Percentiles rank a stretch among this genome's conserved stretches.
Conservation (phyloP, 2,797 vertebrate species). For the Monodelphis domestica region DNA sequence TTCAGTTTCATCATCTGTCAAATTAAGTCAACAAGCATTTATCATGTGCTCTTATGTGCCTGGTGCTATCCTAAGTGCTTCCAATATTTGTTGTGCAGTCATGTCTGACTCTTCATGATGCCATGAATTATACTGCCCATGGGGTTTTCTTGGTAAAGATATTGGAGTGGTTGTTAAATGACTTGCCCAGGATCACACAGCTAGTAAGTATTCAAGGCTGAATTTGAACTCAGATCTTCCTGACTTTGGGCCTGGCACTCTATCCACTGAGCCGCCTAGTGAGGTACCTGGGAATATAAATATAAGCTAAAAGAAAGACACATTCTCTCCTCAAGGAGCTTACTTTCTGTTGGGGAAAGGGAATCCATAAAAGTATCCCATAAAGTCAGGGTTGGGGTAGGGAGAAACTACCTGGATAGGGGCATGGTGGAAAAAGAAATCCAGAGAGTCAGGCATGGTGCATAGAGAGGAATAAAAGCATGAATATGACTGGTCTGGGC, state of each 20-base stretch:
- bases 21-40: background rate
- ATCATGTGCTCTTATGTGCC: too few relatives aligned
- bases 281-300: background rate
- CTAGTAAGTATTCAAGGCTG: background rate
- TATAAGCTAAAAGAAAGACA: background rate
- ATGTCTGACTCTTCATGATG: background rate
- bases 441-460: background rate
- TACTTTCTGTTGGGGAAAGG: background rate
- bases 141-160: background rate
- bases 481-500: background rate
- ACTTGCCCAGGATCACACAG: background rate
- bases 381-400: background rate
- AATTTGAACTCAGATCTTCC: background rate
- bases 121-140: too few relatives aligned
- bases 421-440: background rate
- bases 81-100: background rate
- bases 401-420: background rate
- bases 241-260: background rate
- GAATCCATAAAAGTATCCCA: background rate
- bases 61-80: background rate
- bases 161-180: background rate
- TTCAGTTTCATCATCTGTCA: background rate
- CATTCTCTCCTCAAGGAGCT: background rate
- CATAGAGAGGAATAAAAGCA: background rate
- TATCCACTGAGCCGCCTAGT: background rate